These are phyloP conservation scores for Brachionus sp. DNA, from an alignment of 1,140 invertebrate genomes.

Conservation along the genomic window DNA sequence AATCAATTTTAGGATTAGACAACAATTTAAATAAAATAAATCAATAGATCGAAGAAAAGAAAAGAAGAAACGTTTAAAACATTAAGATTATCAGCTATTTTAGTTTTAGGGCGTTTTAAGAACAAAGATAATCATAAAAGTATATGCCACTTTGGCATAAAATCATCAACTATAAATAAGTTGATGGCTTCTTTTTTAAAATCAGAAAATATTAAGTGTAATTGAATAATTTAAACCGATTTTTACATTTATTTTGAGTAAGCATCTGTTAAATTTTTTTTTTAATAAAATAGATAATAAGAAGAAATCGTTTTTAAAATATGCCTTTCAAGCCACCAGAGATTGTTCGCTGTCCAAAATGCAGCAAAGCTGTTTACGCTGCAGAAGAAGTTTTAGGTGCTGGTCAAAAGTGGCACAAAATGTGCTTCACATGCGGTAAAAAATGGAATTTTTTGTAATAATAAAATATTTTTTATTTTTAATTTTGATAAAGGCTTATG, in stretches of 20 bases:
- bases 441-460: conserved; percentile 49
- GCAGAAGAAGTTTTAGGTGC: conserved; percentile 95
- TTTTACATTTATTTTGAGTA: not conserved
- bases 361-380: conserved; percentile 94
- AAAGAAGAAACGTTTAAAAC: not conserved
- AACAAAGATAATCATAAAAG: not conserved
- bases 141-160: not conserved
- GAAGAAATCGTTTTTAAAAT: not conserved
- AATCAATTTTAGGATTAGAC: not conserved
- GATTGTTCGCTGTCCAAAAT: conserved; percentile 76
- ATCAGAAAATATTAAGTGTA: not conserved
- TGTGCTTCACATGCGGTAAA: conserved; percentile 98
- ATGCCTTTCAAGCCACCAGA: conserved; percentile 46
- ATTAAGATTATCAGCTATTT: not conserved
- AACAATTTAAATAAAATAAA: not conserved
- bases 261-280: not conserved
- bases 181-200: not conserved
- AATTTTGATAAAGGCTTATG: conserved; percentile 64
- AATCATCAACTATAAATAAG: not conserved
- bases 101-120: not conserved
- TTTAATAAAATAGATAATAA: not conserved
- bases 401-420: conserved; percentile 96
- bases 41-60: not conserved
- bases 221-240: not conserved
- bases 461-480: not conserved